Conservation (phyloP, 2,797 vertebrate species). For the Paguma larvata region DNA sequence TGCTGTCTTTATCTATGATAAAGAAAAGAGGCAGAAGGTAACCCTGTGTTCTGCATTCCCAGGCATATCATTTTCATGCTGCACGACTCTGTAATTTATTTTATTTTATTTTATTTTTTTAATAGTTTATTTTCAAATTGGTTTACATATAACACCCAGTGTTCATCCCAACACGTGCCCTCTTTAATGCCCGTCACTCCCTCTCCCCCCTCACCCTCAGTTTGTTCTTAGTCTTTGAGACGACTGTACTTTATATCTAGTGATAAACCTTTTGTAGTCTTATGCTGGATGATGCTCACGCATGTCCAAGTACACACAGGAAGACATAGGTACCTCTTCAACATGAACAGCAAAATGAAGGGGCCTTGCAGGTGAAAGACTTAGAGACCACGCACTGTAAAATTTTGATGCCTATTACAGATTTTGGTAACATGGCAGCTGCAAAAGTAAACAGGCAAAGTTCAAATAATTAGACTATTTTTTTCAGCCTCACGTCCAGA, state of each 20-base stretch:
- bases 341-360: background rate
- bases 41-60: slow-evolving; percentile 82
- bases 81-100: slow-evolving; percentile 85
- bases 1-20: slow-evolving; percentile 85
- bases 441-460: slow-evolving; percentile 81
- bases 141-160: no score
- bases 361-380: slow-evolving; percentile 74
- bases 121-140: no score
- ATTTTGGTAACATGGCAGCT: slow-evolving; percentile 69
- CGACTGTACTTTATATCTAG: slow-evolving; percentile 85
- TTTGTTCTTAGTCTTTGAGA: no score
- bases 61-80: slow-evolving; percentile 86
- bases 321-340: slow-evolving; percentile 43
- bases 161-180: no score
- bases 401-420: slow-evolving; percentile 69
- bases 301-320: background rate
- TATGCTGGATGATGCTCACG: slow-evolving; percentile 11
- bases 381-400: background rate
- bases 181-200: no score
- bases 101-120: no score
- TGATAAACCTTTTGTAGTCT: slow-evolving; percentile 85
- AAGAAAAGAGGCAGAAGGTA: slow-evolving; percentile 84
- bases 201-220: no score
- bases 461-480: slow-evolving; percentile 74
- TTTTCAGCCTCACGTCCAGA: slow-evolving; percentile 72